Conservation (phyloP, 2,113 vertebrate genomes). For the Vimba vimba region DNA sequence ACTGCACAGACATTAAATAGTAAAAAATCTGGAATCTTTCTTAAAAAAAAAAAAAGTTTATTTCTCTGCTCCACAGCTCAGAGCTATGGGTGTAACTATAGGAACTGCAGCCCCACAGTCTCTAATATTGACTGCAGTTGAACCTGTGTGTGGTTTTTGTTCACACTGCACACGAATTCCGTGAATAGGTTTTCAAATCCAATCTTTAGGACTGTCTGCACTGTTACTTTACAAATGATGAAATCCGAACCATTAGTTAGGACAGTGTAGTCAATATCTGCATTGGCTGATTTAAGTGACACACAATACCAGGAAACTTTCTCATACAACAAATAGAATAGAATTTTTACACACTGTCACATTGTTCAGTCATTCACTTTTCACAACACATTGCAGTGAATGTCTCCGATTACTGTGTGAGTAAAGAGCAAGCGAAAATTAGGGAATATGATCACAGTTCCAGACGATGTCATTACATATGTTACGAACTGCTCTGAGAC, state of each 20-base stretch:
- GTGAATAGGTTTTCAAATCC: not conserved
- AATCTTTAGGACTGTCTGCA: not conserved
- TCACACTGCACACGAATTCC: not conserved
- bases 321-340: not conserved
- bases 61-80: slow-evolving; percentile 1
- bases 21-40: not conserved
- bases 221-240: not conserved
- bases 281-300: not conserved
- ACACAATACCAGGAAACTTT: not conserved
- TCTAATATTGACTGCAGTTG: not conserved
- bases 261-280: not conserved
- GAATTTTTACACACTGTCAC: not conserved
- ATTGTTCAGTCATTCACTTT: not conserved
- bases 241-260: not conserved
- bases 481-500: too few species aligned
- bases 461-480: too few species aligned
- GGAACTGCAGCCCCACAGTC: not conserved
- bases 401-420: too few species aligned
- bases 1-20: not conserved
- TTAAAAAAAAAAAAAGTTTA: not conserved
- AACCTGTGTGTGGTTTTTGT: not conserved
- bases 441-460: too few species aligned
- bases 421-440: too few species aligned
- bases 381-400: not conserved
- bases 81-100: slow-evolving; percentile 8